Percentiles rank a stretch among this genome's conserved stretches.
phyloP scores from a whole-genome alignment of 2,888 invertebrate genomes.

The Tetheella fluctuosa region DNA sequence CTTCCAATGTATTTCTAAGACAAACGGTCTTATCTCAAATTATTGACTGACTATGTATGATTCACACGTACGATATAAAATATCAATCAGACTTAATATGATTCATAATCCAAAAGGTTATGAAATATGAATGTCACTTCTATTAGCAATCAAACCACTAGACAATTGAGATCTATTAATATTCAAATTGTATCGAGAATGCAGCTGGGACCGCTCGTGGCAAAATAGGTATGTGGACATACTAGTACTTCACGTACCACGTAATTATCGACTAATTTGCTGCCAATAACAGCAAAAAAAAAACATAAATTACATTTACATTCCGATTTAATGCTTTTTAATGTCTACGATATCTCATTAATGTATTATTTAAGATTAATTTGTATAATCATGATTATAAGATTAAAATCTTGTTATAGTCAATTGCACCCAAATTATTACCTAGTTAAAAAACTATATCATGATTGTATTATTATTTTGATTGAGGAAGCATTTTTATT shows the following conservation, averaged over 20 bases:
- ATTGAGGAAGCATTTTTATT: not conserved
- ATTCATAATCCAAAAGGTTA: constrained; percentile 36
- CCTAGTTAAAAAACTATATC: not conserved
- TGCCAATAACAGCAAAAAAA: not conserved
- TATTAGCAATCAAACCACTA: constrained; percentile 34
- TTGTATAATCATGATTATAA: constrained; percentile 2
- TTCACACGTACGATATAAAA: not conserved
- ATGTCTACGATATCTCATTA: constrained; percentile 4
- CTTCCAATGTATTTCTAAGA: too few relatives aligned
- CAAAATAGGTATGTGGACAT: constrained; percentile 6
- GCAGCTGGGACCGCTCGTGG: constrained; percentile 13
- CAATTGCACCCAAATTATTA: not conserved
- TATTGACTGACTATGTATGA: too few relatives aligned
- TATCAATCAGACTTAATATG: constrained; percentile 15
- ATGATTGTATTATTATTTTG: not conserved
- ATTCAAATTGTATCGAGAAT: constrained; percentile 37
- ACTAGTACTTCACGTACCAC: constrained; percentile 18
- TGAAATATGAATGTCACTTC: constrained; percentile 39
- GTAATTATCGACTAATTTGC: constrained; percentile 10
- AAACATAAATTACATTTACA: constrained; percentile 9
- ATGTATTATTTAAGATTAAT: not conserved
- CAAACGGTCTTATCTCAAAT: too few relatives aligned
- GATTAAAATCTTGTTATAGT: not conserved
- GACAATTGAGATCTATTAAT: constrained; percentile 45
- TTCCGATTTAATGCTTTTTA: constrained; percentile 5